Base-by-base conservation (phyloP, 1,140 invertebrate species). In the Saccostrea glomerata region DNA sequence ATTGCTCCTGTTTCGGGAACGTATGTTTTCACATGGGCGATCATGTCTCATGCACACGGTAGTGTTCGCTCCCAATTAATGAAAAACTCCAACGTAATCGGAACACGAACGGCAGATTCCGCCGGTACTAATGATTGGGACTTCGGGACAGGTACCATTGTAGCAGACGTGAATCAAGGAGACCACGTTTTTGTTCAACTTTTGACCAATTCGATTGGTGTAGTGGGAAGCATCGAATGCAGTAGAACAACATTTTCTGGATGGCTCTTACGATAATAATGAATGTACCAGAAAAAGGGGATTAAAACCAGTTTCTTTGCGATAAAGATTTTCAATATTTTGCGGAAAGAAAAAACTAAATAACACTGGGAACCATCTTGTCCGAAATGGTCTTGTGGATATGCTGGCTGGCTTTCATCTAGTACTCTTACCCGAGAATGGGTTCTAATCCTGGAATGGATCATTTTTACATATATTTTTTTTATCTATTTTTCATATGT, bases 21-120 rank as follows among this genome's bases (percentile, higher is more conserved):
- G 4, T 86, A 86, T 47, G 60, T 86, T n/a, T 86, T 86, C 36
- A 70, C 58, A 4, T 86, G 84, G 84, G 25, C 83, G 25, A 20
- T 85, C 6, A 58, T 60, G 25, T 13, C 17, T 6, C 15, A 60
- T 7, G 17, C 25, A 56, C 15, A 9, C 12, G 83, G 83, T 25
- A 25, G 30, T 17, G 58, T 85, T n/a, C n/a, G 20, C 83, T 60
- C 54, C 13, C 23, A 85, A 58, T 9, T 85, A 6, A 58, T 60
- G 20, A 58, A 58, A 58, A 85, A 85, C 56, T 30, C 54, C 30
- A 23, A 58, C 7, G 23, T 58, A 13, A 60, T 17, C 15, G 55
- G 83, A 25, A 55, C 6, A 12, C 56, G 55, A 30, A n/a, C 23
- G 9, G 83, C 83, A 23, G 15, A 85, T 60, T 54, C 47, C 20